phyloP scores from a whole-genome alignment of 2,797 vertebrate species.

The Clamator glandarius region DNA sequence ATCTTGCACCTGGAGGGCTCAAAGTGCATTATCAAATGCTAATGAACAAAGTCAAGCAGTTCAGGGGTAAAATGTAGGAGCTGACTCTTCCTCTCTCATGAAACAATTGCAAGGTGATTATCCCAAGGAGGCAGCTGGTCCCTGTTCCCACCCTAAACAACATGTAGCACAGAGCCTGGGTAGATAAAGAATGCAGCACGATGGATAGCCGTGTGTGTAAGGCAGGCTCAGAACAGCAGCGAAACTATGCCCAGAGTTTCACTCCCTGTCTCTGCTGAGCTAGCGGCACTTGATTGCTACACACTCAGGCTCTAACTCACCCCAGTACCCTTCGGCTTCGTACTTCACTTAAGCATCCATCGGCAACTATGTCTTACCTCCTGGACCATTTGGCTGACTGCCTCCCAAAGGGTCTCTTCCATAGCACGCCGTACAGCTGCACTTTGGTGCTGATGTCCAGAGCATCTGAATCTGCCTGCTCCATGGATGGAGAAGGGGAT shows the following conservation, averaged over 20 bases:
- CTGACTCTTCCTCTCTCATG: background rate
- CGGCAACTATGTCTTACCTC: conserved; percentile 79
- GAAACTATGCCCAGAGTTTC: background rate
- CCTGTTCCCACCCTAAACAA: background rate
- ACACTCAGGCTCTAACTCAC: background rate
- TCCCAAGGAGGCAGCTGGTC: background rate
- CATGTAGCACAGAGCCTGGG: background rate
- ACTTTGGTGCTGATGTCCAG: conserved; percentile 97
- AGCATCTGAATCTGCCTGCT: conserved; percentile 88
- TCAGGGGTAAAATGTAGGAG: background rate
- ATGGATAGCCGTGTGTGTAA: accelerated
- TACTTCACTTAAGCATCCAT: background rate
- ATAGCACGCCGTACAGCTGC: conserved; percentile 94
- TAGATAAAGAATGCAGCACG: background rate
- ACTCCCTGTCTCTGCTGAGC: background rate
- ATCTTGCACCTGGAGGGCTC: background rate
- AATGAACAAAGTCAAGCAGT: background rate
- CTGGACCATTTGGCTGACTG: conserved; percentile 95
- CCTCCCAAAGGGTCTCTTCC: conserved; percentile 95
- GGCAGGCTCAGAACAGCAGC: background rate
- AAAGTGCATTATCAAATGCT: background rate
- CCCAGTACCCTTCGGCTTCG: background rate
- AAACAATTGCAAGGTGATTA: background rate
- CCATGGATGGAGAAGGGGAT: conserved; percentile 90
- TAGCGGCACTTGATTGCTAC: background rate